Evolutionary conservation across 2,797 vertebrate genomes (phyloP), one percentile per base, ranked within the genome.

Genomic region (Zalophus californianus): DNA sequence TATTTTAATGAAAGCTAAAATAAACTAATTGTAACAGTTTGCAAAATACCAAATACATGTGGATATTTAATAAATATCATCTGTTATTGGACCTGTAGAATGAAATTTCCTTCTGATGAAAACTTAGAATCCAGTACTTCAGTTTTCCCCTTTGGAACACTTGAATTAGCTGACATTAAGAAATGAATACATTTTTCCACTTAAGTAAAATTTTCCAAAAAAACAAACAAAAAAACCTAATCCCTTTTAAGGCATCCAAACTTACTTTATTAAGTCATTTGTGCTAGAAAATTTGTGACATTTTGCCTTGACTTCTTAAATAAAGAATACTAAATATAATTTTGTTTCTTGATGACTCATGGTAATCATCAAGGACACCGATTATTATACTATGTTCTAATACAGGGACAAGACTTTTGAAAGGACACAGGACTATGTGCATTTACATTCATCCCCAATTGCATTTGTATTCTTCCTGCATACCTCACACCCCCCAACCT

Each of bases 1-100:
- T n/a, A 70, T 83, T 97, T 77, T 70, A 97, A 75, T 41, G 50
- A 80, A 78, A 86, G 58, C 38, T 88, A 80, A 94, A 90, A 94
- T n/a, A 12, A 48, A 80, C 62, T 79, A 83, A 83, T 7, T 79
- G 0, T 82, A 94, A 80, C 66, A 68, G 66, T 66, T 41, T 94
- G 7, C 25, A 44, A 7, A 90, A 38, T 29, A 78, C 35, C 21
- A 78, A 48, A 48, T 20, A 70, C 52, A 89, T 1, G 21, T 32
- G 38, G 92, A 79, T n/a, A 88, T 75, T 93, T 96, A 80, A 94
- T 58, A 91, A 94, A 60, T 48, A 93, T 72, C 68, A 90, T 38
- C 35, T 93, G n/a, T 48, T 92, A 92, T 75, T 9, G n/a, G 93
- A 92, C 6, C 90, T 1, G 50, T 0, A 72, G 29, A 9, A 82